Evolutionary conservation across 2,888 invertebrate genomes (phyloP).

Genomic region (Dioctria linearis): DNA sequence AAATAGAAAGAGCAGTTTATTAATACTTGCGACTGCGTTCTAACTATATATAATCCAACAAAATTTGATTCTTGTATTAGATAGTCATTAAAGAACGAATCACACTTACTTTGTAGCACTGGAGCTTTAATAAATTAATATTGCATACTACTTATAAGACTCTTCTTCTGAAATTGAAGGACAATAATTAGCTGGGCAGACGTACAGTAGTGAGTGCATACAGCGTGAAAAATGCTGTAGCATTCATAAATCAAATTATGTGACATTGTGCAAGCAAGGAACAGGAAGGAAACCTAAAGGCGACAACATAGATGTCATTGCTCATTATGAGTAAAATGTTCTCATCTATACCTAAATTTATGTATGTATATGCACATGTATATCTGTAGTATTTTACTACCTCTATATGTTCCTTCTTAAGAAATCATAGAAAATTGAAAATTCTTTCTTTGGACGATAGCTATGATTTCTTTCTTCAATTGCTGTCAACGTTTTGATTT

Average conservation of each 20-base stretch:
- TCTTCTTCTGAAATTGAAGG: background rate
- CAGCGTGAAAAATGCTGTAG: background rate
- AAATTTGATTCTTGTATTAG: background rate
- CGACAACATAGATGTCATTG: background rate
- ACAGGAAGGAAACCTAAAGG: background rate
- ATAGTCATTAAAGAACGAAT: background rate
- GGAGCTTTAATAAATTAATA: background rate
- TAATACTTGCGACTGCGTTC: background rate
- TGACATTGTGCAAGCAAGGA: constrained; percentile 21
- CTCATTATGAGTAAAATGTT: constrained; percentile 27
- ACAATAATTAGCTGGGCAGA: constrained; percentile 25
- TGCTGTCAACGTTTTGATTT: constrained; percentile 33
- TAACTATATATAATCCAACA: background rate
- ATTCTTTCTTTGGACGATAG: background rate
- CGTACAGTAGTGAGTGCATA: constrained; percentile 25
- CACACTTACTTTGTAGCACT: background rate
- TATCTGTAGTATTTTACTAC: no score
- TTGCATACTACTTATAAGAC: background rate
- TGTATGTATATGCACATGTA: no score
- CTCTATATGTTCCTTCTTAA: background rate
- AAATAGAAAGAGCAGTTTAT: background rate
- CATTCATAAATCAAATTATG: constrained; percentile 20
- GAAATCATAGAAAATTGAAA: background rate
- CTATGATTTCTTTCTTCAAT: constrained; percentile 28
- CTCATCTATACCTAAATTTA: background rate